Conservation (phyloP, 2,888 invertebrate genomes). For the Prosopocoilus inquinatus region DNA sequence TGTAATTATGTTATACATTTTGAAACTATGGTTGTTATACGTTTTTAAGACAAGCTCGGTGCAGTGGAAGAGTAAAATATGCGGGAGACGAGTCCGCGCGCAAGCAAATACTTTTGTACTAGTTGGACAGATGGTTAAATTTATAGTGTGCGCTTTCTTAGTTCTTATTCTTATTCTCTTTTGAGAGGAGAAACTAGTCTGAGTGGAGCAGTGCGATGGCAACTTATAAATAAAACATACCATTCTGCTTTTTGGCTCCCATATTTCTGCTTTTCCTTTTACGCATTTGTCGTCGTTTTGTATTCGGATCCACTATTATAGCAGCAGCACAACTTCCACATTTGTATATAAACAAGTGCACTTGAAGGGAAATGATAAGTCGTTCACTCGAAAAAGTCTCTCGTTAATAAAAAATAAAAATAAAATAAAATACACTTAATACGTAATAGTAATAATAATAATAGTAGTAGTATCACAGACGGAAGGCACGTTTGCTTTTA, state of each 20-base stretch:
- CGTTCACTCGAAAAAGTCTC: no score
- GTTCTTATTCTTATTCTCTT: not conserved
- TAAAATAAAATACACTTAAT: no score
- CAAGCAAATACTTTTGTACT: not conserved
- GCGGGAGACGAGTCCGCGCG: no score
- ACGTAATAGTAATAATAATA: no score
- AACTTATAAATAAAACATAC: slow-evolving; percentile 28
- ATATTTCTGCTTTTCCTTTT: slow-evolving; percentile 39
- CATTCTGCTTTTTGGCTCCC: slow-evolving; percentile 41
- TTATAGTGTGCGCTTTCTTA: not conserved
- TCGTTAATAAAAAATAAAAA: no score
- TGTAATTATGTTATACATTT: no score
- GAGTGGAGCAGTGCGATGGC: not conserved
- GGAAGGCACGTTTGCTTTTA: slow-evolving; percentile 10
- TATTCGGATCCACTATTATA: not conserved
- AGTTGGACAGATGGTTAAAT: not conserved
- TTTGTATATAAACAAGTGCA: no score
- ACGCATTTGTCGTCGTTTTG: slow-evolving; percentile 30
- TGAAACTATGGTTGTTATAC: no score
- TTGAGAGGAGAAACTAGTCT: not conserved
- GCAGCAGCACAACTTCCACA: slow-evolving; percentile 1
- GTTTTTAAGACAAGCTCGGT: no score
- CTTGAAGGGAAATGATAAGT: no score
- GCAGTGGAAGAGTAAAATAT: no score
- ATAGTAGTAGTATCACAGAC: slow-evolving; percentile 26